Base-by-base conservation (phyloP, 2,888 invertebrate species). In the Pyrgus malvae region DNA sequence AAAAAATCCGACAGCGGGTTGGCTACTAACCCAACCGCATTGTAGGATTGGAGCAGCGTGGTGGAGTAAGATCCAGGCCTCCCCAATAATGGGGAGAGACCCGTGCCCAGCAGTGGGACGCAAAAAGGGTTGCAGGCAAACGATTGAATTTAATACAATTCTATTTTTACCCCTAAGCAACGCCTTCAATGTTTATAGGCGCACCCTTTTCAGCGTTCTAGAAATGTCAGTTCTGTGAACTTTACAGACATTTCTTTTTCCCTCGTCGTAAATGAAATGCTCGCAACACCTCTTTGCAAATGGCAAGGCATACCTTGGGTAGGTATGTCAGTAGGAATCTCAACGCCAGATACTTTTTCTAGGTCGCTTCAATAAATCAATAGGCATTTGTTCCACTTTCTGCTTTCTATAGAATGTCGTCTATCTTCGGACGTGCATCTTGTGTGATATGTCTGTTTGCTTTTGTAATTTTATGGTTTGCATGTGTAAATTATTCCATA, bases 141-240 rank as follows among this genome's bases (percentile, higher is more conserved):
- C n/a, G n/a, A n/a, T n/a, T n/a, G n/a, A n/a, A n/a, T n/a, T n/a
- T n/a, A n/a, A n/a, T n/a, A n/a, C n/a, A n/a, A n/a, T n/a, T n/a
- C n/a, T n/a, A n/a, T n/a, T n/a, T n/a, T n/a, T 11, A 11, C 21
- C n/a, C 6, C n/a, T 6, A 21, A 11, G 38, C 11, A 38, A 41
- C 41, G 25, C 41, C 25, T 19, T n/a, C 35, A 6, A 27, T 9
- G 37, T 37, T 35, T 35, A 35, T 25, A 16, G 37, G 11, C 48
- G 17, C 48, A 17, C 48, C 48, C 35, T 37, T 37, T 37, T 37
- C 46, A 48, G 48, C 37, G 48, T 37, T 37, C 48, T 17, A 25
- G 40, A 57, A 64, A 65, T 65, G 61, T 56, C 64, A 65, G 46
- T 44, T 38, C 60, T 61, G 49, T 65, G 65, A 65, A 65, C 65